Base-by-base conservation (phyloP, 2,888 invertebrate species). In the Elegia similella region DNA sequence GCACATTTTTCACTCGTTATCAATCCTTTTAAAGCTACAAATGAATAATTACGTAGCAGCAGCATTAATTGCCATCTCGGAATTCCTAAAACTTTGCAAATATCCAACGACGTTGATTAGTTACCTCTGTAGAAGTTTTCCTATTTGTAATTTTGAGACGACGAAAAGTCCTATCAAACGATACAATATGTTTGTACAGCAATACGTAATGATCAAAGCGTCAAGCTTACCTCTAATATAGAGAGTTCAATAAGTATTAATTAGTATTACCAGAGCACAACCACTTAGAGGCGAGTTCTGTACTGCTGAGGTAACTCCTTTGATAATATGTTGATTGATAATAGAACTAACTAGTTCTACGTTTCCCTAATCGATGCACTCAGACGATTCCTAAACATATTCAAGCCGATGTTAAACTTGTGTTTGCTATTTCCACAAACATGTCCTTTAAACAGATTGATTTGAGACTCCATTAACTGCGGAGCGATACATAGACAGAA, bases 381-480 rank as follows among this genome's bases (percentile, higher is more conserved):
- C 15, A 17, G 12, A 5, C 34, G 16, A 12, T 17, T 34, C 17
- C 16, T 17, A 50, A 50, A n/a, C n/a, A 50, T n/a, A 17, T 15
- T 32, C 29, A 10, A 12, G 7, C 17, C 15, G 17, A 15, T 32
- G 50, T 50, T 16, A 1, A 50, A 50, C 16, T 34, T 32, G 34
- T 32, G 12, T 50, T 15, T 38, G 50, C 50, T 50, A 12, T 50
- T 34, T 34, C 16, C 16, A 15, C 34, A 48, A 32, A 17, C 16
- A 3, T 50, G 32, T 38, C 7, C n/a, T n/a, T n/a, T n/a, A n/a
- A n/a, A n/a, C n/a, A n/a, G 13, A 16, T 2, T 8, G 32, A 29
- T 53, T 44, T 44, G 1, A 44, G 15, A 44, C 29, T 52, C 60
- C 58, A 67, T 67, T 67, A 69, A 68, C 71, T 73, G 66, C 59